These are phyloP conservation scores for Drosophila pseudoananassae DNA, from an alignment of 1,140 invertebrate species.

Conservation along the genomic window DNA sequence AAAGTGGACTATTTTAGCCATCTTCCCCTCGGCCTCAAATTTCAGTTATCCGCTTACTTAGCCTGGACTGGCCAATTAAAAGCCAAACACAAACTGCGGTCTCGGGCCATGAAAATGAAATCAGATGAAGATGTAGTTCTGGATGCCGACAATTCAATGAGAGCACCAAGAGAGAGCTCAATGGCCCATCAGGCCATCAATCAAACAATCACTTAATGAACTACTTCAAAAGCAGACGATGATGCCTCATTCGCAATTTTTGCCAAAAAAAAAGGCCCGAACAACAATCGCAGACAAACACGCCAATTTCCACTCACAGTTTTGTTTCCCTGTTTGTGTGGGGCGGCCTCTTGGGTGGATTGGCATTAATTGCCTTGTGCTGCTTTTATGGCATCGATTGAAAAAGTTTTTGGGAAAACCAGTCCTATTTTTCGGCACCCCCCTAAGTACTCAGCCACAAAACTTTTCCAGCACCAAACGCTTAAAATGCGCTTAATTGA, in stretches of 20 bases:
- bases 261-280: constrained; percentile 14
- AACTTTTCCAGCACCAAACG: constrained; percentile 50
- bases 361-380: constrained; percentile 44
- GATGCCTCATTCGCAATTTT: constrained; percentile 12
- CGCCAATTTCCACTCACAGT: constrained; percentile 54
- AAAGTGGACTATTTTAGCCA: constrained; percentile 1
- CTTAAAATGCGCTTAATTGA: constrained; percentile 68
- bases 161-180: constrained; percentile 2
- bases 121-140: constrained; percentile 26
- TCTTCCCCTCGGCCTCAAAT: constrained; percentile 13
- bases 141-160: constrained; percentile 18
- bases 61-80: constrained; percentile 63
- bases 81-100: constrained; percentile 24
- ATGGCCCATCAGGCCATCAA: constrained; percentile 49
- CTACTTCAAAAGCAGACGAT: constrained; percentile 63
- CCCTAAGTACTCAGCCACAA: constrained; percentile 24
- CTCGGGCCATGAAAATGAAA: constrained; percentile 55
- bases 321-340: constrained; percentile 31
- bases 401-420: constrained; percentile 52
- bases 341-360: background rate
- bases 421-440: constrained; percentile 9
- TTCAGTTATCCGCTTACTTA: constrained; percentile 27
- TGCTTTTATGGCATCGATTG: constrained; percentile 67
- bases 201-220: constrained; percentile 80
- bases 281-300: constrained; percentile 53